These are phyloP conservation scores for Ochotona princeps DNA, from an alignment of 2,113 vertebrate genomes.

Conservation along the genomic window DNA sequence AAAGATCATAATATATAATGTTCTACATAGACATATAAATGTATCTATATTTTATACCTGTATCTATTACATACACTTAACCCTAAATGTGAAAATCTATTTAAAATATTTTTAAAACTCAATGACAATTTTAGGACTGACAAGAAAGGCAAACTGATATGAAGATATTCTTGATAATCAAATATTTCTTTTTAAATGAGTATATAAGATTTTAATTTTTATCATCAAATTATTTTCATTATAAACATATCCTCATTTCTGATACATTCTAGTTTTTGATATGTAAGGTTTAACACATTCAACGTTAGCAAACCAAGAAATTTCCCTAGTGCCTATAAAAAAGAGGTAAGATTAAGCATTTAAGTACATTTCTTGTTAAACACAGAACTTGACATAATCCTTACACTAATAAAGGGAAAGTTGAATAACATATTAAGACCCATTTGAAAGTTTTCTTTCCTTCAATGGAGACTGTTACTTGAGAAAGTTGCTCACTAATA, in stretches of 20 bases:
- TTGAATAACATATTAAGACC: slow-evolving; percentile 57
- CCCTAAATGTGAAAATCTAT: slow-evolving; percentile 24
- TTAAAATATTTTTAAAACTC: slow-evolving; percentile 65
- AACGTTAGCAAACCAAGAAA: slow-evolving; percentile 33
- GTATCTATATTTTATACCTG: slow-evolving; percentile 1
- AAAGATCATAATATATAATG: not conserved
- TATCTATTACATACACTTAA: slow-evolving; percentile 16
- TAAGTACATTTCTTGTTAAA: slow-evolving; percentile 63
- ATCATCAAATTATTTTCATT: slow-evolving; percentile 55
- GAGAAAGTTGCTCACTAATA: slow-evolving; percentile 77
- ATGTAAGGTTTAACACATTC: slow-evolving; percentile 46
- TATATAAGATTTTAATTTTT: slow-evolving; percentile 49
- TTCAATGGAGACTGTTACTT: slow-evolving; percentile 66
- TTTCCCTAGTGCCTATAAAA: slow-evolving; percentile 28
- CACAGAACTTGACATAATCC: slow-evolving; percentile 35
- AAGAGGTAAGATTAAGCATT: slow-evolving; percentile 66
- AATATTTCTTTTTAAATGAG: slow-evolving; percentile 49
- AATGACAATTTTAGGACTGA: slow-evolving; percentile 34
- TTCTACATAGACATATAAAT: not conserved
- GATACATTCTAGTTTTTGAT: slow-evolving; percentile 37
- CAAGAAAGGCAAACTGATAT: slow-evolving; percentile 20
- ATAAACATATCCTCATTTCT: slow-evolving; percentile 59
- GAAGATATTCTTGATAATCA: not conserved
- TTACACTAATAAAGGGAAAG: slow-evolving; percentile 57
- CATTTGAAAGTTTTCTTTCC: slow-evolving; percentile 75